Conservation (phyloP, 2,113 vertebrate genomes). For the Anseranas semipalmata region DNA sequence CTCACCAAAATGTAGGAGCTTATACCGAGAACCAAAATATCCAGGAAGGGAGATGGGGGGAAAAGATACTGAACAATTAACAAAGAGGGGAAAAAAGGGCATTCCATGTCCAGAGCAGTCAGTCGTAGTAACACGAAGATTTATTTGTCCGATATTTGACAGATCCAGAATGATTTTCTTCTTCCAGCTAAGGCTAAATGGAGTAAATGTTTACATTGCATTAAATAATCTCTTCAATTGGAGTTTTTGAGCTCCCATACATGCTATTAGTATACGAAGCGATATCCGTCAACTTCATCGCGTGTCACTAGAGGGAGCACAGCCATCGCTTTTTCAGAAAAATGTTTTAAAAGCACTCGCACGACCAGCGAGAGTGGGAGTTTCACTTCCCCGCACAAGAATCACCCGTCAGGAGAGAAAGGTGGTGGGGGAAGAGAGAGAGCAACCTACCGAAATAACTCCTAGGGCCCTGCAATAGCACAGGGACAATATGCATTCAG, state of each 20-base stretch:
- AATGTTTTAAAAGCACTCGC: not conserved
- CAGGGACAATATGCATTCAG: not conserved
- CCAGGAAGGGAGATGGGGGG: accelerated
- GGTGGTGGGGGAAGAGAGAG: not conserved
- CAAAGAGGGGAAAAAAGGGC: not conserved
- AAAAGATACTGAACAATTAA: not conserved
- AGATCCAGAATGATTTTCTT: not conserved
- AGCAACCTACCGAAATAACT: not conserved
- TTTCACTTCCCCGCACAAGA: not conserved
- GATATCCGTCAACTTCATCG: not conserved
- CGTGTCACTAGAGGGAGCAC: not conserved
- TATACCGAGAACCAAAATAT: not conserved
- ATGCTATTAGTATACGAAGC: not conserved
- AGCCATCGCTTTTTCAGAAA: not conserved
- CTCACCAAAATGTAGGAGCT: not conserved
- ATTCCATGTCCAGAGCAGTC: not conserved
- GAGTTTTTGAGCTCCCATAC: not conserved
- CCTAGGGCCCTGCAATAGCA: not conserved
- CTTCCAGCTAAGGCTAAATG: not conserved
- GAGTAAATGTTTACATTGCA: not conserved
- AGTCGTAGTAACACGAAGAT: not conserved
- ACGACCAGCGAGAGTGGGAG: not conserved
- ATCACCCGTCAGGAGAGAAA: not conserved
- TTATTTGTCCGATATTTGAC: not conserved
- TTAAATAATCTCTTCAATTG: not conserved